Conservation (phyloP, 2,797 vertebrate genomes). For the Phalloptychus januarius region DNA sequence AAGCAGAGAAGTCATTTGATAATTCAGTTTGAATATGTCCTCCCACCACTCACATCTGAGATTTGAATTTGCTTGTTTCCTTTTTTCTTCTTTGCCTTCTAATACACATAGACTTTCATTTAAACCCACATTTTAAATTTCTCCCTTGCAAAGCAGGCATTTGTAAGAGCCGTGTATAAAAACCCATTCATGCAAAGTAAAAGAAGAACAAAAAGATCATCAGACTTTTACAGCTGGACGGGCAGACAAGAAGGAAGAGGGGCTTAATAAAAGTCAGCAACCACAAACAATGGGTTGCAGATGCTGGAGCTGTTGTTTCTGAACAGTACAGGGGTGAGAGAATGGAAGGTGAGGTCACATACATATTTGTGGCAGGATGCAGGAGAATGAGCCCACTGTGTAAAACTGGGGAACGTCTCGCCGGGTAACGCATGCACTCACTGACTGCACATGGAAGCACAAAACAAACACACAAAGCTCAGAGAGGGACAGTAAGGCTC, state of each 20-base stretch:
- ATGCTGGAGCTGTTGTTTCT: conserved; percentile 58
- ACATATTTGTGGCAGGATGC: conserved; percentile 71
- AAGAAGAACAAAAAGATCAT: conserved; percentile 80
- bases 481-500: conserved; percentile 50
- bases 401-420: conserved; percentile 42
- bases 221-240: conserved; percentile 83
- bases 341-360: conserved; percentile 69
- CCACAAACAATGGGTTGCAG: conserved; percentile 66
- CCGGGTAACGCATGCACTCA: conserved; percentile 14
- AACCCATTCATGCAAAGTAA: conserved; percentile 11
- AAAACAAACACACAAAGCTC: conserved; percentile 21
- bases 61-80: not conserved
- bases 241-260: conserved; percentile 72
- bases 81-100: conserved; percentile 17
- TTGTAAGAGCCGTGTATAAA: not conserved
- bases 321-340: conserved; percentile 41
- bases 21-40: not conserved
- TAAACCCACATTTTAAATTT: conserved; percentile 7
- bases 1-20: conserved; percentile 21
- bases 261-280: conserved; percentile 80
- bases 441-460: conserved; percentile 34
- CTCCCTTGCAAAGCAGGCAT: conserved; percentile 12
- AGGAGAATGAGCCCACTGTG: conserved; percentile 58
- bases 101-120: conserved; percentile 32
- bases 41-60: not conserved